Evolutionary conservation across 2,888 invertebrate genomes (phyloP).

Genomic region (Rotaria magnacalcarata): DNA sequence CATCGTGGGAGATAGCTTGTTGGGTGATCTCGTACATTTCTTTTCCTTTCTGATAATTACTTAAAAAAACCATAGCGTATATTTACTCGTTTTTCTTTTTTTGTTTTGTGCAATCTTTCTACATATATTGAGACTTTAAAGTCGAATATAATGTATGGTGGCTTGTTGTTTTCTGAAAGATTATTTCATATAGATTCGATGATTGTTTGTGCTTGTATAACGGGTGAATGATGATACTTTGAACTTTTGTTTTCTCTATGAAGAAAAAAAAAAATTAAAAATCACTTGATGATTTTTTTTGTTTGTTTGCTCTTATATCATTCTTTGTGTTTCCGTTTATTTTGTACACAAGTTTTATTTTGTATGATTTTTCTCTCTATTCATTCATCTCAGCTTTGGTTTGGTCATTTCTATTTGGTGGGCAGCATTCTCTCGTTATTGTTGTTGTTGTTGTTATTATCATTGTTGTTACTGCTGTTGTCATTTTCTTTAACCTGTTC

Average conservation of each 20-base stretch:
- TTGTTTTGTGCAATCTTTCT: slow-evolving; percentile 13
- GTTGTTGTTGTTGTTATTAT: slow-evolving; percentile 10
- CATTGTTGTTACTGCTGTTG: neutral
- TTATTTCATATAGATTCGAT: neutral
- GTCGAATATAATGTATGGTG: slow-evolving; percentile 26
- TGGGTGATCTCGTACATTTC: neutral
- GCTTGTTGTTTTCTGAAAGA: neutral
- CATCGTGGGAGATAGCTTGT: slow-evolving; percentile 9
- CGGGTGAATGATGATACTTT: slow-evolving; percentile 5
- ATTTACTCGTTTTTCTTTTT: neutral
- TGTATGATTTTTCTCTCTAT: slow-evolving; percentile 2
- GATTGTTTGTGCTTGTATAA: neutral
- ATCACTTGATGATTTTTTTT: neutral
- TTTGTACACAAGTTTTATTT: slow-evolving; percentile 31
- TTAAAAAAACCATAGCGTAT: neutral
- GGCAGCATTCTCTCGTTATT: neutral
- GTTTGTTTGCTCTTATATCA: neutral
- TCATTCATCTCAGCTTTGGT: slow-evolving; percentile 18
- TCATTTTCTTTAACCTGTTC: neutral
- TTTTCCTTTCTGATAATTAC: slow-evolving; percentile 7
- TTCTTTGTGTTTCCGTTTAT: slow-evolving; percentile 22
- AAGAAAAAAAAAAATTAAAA: slow-evolving; percentile 6
- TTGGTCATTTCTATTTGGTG: slow-evolving; percentile 2
- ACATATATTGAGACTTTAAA: neutral
- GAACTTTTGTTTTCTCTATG: neutral